A percentile compares a stretch with the other conserved stretches of the same genome.
Evolutionary conservation across 2,888 invertebrate genomes (phyloP).

Genomic region (Fabriciana adippe): DNA sequence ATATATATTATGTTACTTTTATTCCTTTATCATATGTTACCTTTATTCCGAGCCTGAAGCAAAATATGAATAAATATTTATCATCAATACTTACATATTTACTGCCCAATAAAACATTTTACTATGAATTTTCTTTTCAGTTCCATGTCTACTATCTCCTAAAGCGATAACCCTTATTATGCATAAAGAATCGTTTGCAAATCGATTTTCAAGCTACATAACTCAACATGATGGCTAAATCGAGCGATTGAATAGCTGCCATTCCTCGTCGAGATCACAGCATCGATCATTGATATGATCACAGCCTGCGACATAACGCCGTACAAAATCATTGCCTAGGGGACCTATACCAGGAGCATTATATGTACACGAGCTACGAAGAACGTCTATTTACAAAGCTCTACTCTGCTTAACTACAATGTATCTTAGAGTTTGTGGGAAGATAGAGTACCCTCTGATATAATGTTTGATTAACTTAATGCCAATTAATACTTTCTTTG

Average conservation of each 20-base stretch:
- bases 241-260: slow-evolving; percentile 20
- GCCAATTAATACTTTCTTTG: no score
- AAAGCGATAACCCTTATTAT: neutral
- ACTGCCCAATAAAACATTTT: no score
- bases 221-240: slow-evolving; percentile 19
- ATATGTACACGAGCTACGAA: slow-evolving; percentile 9
- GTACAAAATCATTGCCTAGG: slow-evolving; percentile 19
- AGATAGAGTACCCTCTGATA: no score
- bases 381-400: slow-evolving; percentile 16
- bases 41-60: no score
- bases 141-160: no score
- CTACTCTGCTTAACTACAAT: neutral
- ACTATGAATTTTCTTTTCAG: no score
- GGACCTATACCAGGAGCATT: slow-evolving; percentile 18
- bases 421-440: no score
- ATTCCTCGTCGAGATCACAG: slow-evolving; percentile 21
- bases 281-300: slow-evolving; percentile 26
- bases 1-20: no score
- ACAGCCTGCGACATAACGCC: slow-evolving; percentile 16
- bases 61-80: no score
- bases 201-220: slow-evolving; percentile 19
- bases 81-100: no score
- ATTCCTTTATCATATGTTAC: no score
- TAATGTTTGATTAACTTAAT: no score
- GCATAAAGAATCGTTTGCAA: slow-evolving; percentile 13